A percentile compares a stretch with the other conserved stretches of the same genome.
These are phyloP conservation scores for Halichoeres trimaculatus DNA, from an alignment of 2,113 vertebrate species.

Conservation along the genomic window DNA sequence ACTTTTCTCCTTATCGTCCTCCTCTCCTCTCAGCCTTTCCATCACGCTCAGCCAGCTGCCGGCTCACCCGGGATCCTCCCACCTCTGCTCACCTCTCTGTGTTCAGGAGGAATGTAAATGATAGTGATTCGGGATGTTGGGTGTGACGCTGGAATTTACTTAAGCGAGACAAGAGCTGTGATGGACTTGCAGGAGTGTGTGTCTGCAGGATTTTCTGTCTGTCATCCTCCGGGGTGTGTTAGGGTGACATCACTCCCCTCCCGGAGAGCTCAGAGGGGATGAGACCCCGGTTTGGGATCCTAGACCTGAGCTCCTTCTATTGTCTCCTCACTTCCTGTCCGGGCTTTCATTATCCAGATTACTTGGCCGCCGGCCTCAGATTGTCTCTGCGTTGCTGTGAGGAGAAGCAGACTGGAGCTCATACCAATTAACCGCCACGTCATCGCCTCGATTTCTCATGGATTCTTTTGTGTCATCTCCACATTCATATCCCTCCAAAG, in stretches of 20 bases:
- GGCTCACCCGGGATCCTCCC: conserved; percentile 43
- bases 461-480: conserved; percentile 17
- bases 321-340: conserved; percentile 62
- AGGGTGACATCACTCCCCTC: conserved; percentile 56
- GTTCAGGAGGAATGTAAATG: conserved; percentile 62
- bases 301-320: conserved; percentile 44
- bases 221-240: conserved; percentile 2
- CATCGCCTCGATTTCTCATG: conserved; percentile 13
- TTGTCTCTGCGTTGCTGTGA: conserved; percentile 47
- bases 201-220: background rate
- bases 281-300: conserved; percentile 42
- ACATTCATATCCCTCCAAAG: conserved; percentile 22
- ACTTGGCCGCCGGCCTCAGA: conserved; percentile 38
- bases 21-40: conserved; percentile 35
- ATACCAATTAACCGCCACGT: background rate
- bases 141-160: conserved; percentile 60
- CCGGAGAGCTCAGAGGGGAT: conserved; percentile 43
- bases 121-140: conserved; percentile 53
- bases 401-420: conserved; percentile 33
- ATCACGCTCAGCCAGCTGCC: conserved; percentile 25
- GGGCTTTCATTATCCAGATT: conserved; percentile 30
- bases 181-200: conserved; percentile 11
- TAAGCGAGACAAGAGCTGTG: conserved; percentile 30
- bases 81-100: conserved; percentile 42
- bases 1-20: conserved; percentile 4